These are phyloP conservation scores for Zaprionus lachaisei DNA, from an alignment of 1,140 invertebrate species.

Conservation along the genomic window DNA sequence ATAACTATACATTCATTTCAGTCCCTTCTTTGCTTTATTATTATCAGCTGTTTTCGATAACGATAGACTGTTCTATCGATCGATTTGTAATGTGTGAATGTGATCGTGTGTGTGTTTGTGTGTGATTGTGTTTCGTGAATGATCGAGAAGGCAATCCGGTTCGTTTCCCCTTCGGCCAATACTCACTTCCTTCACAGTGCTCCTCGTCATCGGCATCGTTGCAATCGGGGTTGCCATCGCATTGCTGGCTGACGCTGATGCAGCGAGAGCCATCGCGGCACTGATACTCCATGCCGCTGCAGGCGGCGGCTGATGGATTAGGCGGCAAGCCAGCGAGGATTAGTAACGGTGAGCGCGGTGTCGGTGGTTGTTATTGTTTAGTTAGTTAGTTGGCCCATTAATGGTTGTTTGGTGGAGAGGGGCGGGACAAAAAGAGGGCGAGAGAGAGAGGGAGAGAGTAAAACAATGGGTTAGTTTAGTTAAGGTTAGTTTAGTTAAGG, in stretches of 20 bases:
- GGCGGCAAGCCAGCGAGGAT: background rate
- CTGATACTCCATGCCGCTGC: conserved; percentile 86
- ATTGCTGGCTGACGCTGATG: conserved; percentile 85
- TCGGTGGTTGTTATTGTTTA: conserved; percentile 37
- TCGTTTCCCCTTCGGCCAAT: conserved; percentile 9
- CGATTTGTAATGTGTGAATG: background rate
- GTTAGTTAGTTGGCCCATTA: conserved; percentile 52
- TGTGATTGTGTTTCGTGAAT: background rate
- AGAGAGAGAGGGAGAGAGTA: conserved; percentile 39
- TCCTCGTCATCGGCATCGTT: conserved; percentile 90
- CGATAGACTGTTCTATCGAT: background rate
- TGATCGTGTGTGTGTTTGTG: background rate
- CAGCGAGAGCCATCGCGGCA: conserved; percentile 86
- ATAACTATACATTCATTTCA: background rate
- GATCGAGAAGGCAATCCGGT: background rate
- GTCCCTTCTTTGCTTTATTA: background rate
- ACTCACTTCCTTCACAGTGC: conserved; percentile 86
- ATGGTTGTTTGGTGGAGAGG: conserved; percentile 17
- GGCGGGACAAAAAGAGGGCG: conserved; percentile 25
- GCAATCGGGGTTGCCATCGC: conserved; percentile 90
- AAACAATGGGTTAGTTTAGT: conserved; percentile 38
- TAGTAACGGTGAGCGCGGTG: conserved; percentile 42
- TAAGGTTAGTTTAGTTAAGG: conserved; percentile 29
- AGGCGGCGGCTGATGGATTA: conserved; percentile 85
- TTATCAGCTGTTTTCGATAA: background rate